Evolutionary conservation across 1,140 invertebrate species (phyloP).

Genomic region (Harpegnathos saltator): DNA sequence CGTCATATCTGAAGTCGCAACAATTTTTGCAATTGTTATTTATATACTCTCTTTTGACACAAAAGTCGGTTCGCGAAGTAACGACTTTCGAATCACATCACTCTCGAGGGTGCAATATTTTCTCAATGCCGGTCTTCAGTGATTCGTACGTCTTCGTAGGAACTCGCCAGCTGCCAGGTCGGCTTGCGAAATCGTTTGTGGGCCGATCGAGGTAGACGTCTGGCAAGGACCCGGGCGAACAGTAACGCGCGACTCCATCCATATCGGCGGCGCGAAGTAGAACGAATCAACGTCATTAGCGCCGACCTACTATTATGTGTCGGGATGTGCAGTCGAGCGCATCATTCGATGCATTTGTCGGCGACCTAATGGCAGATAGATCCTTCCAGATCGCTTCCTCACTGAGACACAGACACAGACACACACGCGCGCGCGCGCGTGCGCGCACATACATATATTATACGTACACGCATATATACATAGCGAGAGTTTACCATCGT

Average conservation of each 20-base stretch:
- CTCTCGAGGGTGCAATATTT: not conserved
- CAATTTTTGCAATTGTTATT: too few relatives aligned
- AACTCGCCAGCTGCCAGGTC: conserved; percentile 64
- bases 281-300: conserved; percentile 79
- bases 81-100: not conserved
- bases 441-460: too few relatives aligned
- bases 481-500: conserved; percentile 16
- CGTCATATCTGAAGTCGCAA: too few relatives aligned
- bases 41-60: too few relatives aligned
- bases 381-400: conserved; percentile 16
- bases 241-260: conserved; percentile 35
- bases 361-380: conserved; percentile 67
- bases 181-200: conserved; percentile 46
- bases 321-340: conserved; percentile 64
- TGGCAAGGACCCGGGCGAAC: conserved; percentile 59
- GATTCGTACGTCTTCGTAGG: conserved; percentile 27
- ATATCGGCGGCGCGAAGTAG: conserved; percentile 65
- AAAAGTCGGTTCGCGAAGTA: too few relatives aligned
- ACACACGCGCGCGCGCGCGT: not conserved
- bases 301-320: conserved; percentile 62
- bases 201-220: conserved; percentile 60
- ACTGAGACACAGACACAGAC: not conserved
- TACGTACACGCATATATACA: too few relatives aligned
- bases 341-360: conserved; percentile 42
- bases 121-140: conserved; percentile 14